Percentiles rank a stretch among this genome's conserved stretches.
These are phyloP conservation scores for Lutjanus erythropterus DNA, from an alignment of 2,113 vertebrate species.

Conservation along the genomic window DNA sequence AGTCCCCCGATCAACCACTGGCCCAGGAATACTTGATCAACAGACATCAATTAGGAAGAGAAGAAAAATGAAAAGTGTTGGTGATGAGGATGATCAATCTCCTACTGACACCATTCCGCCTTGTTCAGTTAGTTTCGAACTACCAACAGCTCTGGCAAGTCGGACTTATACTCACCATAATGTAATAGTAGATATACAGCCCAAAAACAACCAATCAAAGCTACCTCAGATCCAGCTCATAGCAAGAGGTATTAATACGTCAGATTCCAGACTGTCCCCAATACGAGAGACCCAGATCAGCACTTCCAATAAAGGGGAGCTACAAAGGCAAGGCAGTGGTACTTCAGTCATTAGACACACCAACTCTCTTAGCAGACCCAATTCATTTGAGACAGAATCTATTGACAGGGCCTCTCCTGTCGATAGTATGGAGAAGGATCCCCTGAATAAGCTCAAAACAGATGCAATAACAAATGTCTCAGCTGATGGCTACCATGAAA, in stretches of 20 bases:
- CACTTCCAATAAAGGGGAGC: constrained; percentile 80
- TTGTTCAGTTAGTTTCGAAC: constrained; percentile 86
- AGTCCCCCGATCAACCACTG: constrained; percentile 83
- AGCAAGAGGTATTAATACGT: constrained; percentile 80
- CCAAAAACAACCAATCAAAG: constrained; percentile 81
- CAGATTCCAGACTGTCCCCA: constrained; percentile 84
- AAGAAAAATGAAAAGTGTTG: constrained; percentile 98
- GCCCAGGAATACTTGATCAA: constrained; percentile 89
- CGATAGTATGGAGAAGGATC: constrained; percentile 86
- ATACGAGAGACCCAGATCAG: constrained; percentile 86
- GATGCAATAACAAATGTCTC: constrained; percentile 72
- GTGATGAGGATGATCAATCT: constrained; percentile 95
- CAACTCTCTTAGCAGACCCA: constrained; percentile 94
- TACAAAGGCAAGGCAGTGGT: constrained; percentile 92
- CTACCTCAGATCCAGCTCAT: constrained; percentile 88
- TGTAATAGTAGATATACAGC: constrained; percentile 79
- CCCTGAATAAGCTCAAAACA: constrained; percentile 78
- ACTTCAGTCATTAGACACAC: constrained; percentile 99
- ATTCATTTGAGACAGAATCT: constrained; percentile 93
- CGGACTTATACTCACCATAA: constrained; percentile 78
- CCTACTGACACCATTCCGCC: constrained; percentile 86
- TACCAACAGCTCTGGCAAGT: constrained; percentile 68
- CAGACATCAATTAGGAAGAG: constrained; percentile 94
- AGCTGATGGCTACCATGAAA: constrained; percentile 75
- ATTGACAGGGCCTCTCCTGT: constrained; percentile 87